Conservation (phyloP, 2,797 vertebrate species). For the Thunnus albacares region DNA sequence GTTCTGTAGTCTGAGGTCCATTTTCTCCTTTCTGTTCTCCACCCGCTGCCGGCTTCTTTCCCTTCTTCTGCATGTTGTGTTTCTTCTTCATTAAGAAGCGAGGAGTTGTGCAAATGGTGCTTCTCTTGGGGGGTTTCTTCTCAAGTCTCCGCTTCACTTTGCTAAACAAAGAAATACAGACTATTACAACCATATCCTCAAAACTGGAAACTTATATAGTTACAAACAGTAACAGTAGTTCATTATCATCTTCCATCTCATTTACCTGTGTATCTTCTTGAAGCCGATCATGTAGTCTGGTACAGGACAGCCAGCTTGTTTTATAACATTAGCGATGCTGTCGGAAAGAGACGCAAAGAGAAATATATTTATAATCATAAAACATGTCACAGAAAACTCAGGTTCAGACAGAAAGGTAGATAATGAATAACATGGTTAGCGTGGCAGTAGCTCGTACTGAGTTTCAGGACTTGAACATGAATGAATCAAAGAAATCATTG, state of each 20-base stretch:
- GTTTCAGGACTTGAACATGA: no score
- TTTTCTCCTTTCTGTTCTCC: slow-evolving; percentile 34
- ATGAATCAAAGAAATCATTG: no score
- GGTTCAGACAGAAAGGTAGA: no score
- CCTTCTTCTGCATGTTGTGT: slow-evolving; percentile 29
- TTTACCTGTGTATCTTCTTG: slow-evolving; percentile 92
- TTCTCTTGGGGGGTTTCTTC: slow-evolving; percentile 92
- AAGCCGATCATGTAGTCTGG: slow-evolving; percentile 96
- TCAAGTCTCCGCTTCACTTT: slow-evolving; percentile 92
- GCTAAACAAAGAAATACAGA: slow-evolving; percentile 76
- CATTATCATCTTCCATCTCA: not conserved
- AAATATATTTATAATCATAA: not conserved
- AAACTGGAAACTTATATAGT: not conserved
- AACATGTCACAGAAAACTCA: no score
- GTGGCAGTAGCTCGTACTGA: no score
- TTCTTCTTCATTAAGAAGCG: slow-evolving; percentile 89
- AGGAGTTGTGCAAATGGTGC: slow-evolving; percentile 92
- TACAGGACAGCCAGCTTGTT: slow-evolving; percentile 95
- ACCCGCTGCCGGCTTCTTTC: not conserved
- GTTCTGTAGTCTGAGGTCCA: not conserved
- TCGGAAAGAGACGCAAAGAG: slow-evolving; percentile 17
- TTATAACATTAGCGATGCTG: slow-evolving; percentile 95
- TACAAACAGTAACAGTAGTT: no score
- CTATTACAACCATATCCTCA: not conserved
- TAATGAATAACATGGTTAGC: no score